phyloP scores from a whole-genome alignment of 1,140 invertebrate genomes.

The Drosophila pachea region DNA sequence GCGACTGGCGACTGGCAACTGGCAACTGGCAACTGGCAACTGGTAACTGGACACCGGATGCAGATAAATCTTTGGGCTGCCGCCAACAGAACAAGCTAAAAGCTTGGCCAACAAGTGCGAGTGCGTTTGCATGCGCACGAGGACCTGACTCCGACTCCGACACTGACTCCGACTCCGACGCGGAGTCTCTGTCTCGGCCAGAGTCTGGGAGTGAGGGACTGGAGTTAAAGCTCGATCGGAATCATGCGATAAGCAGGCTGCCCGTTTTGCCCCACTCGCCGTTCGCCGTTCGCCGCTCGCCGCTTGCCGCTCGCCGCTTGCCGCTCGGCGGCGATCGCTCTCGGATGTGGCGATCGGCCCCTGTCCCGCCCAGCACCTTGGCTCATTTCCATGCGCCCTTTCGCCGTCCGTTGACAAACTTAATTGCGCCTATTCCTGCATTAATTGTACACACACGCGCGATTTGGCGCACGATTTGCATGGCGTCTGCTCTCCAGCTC shows the following conservation, averaged over 20 bases:
- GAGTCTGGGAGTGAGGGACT: no score
- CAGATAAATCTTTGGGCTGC: conserved; percentile 75
- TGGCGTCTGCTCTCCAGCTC: conserved; percentile 37
- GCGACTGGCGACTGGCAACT: conserved; percentile 47
- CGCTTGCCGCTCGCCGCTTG: conserved; percentile 7
- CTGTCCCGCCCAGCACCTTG: neutral
- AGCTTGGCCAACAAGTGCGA: conserved; percentile 47
- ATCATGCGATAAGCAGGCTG: conserved; percentile 68
- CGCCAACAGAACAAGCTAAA: conserved; percentile 35
- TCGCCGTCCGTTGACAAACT: conserved; percentile 61
- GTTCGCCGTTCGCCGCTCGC: no score
- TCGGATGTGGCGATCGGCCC: no score
- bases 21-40: conserved; percentile 56
- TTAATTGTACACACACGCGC: conserved; percentile 77
- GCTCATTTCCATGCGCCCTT: neutral
- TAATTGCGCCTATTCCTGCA: conserved; percentile 77
- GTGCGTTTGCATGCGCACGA: conserved; percentile 37
- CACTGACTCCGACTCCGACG: no score
- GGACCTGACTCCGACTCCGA: conserved; percentile 2
- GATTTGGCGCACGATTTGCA: conserved; percentile 46
- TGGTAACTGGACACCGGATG: conserved; percentile 77
- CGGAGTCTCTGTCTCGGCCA: no score
- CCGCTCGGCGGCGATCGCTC: neutral
- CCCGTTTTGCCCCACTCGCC: conserved; percentile 21
- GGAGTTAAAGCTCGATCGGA: conserved; percentile 74